Conservation (phyloP, 2,797 vertebrate genomes). For the Spatula versicolor region DNA sequence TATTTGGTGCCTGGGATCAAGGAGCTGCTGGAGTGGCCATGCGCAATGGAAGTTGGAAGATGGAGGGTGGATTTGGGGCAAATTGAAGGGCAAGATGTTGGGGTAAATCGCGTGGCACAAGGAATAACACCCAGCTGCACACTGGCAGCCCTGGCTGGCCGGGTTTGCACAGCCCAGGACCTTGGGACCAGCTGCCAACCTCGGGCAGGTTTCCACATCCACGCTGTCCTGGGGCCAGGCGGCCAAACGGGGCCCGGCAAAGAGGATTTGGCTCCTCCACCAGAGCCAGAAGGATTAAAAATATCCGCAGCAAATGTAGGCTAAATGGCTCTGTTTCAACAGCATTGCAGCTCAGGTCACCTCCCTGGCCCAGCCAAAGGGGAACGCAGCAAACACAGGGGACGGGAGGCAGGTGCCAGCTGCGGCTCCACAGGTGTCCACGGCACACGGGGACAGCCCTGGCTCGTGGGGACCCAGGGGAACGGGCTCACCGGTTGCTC, state of each 20-base stretch:
- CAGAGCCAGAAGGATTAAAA: constrained; percentile 34
- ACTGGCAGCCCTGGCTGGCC: not conserved
- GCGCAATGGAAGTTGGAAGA: not conserved
- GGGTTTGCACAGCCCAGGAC: not conserved
- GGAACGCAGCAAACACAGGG: not conserved
- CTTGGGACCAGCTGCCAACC: not conserved
- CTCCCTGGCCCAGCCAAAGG: not conserved
- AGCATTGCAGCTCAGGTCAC: not conserved
- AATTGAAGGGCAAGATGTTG: not conserved
- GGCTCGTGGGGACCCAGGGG: too few relatives aligned
- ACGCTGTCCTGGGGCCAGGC: not conserved
- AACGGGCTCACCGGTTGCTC: rapidly evolving
- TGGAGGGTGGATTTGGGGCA: not conserved
- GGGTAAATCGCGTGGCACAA: rapidly evolving
- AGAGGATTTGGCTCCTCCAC: constrained; percentile 37
- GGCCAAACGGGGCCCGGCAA: constrained; percentile 41
- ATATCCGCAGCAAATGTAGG: not conserved
- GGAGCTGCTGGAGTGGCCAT: not conserved
- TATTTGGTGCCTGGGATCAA: not conserved
- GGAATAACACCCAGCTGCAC: not conserved
- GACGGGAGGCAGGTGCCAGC: not conserved
- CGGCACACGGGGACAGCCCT: not conserved
- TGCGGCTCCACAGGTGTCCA: rapidly evolving
- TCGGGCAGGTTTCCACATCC: not conserved
- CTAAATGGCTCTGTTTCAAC: not conserved